Evolutionary conservation across 1,140 invertebrate species (phyloP).

Genomic region (Lasioglossum albipes): DNA sequence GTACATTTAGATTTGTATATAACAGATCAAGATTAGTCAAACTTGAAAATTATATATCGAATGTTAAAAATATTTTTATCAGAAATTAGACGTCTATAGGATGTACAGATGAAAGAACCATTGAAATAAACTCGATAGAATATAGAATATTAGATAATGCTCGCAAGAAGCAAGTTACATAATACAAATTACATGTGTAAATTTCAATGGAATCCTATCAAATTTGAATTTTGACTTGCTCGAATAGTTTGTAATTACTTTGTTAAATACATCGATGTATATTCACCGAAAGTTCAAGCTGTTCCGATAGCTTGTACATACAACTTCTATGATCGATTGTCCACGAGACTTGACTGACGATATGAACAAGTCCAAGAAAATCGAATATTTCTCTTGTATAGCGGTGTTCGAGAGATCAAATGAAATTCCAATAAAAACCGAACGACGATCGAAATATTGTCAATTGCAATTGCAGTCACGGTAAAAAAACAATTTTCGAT

Average conservation of each 20-base stretch:
- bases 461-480: background rate
- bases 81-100: background rate
- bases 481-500: background rate
- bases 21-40: background rate
- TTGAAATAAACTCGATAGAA: background rate
- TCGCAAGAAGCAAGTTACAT: conserved; percentile 47
- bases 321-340: background rate
- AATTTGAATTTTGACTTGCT: background rate
- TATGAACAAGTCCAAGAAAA: background rate
- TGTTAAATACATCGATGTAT: background rate
- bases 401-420: too few relatives aligned
- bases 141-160: conserved; percentile 65
- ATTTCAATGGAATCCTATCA: conserved; percentile 2
- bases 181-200: conserved; percentile 42
- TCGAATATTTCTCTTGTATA: background rate
- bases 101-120: background rate
- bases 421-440: background rate
- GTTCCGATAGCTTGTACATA: background rate
- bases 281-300: background rate
- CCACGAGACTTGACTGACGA: background rate
- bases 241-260: background rate
- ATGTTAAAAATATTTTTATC: background rate
- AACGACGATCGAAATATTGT: background rate
- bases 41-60: background rate
- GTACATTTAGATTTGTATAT: background rate